Evolutionary conservation across 2,113 vertebrate genomes (phyloP).

Genomic region (Scolopax mira): DNA sequence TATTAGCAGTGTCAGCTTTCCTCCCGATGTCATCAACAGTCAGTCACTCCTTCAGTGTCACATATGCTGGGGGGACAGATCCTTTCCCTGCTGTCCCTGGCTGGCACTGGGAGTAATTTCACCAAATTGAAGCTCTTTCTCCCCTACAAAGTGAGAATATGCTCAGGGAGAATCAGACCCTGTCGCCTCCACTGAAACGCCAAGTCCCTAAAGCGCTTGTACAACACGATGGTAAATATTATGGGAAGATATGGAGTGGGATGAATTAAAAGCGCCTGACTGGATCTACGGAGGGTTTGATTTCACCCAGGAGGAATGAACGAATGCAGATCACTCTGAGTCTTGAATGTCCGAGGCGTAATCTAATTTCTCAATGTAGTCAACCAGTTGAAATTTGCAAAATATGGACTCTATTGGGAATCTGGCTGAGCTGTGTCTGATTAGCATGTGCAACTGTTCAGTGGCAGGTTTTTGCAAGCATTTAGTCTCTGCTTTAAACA

Average conservation of each 20-base stretch:
- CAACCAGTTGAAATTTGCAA: conserved; percentile 39
- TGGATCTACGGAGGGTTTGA: conserved; percentile 2
- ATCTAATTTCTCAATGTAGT: conserved; percentile 52
- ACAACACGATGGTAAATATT: neutral
- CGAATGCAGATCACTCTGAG: neutral
- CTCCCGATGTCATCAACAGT: neutral
- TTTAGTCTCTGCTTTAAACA: conserved; percentile 64
- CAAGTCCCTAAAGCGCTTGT: neutral
- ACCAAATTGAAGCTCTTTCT: neutral
- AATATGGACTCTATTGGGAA: conserved; percentile 45
- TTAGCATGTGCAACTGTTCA: conserved; percentile 58
- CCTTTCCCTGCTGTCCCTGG: neutral
- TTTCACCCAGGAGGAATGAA: conserved; percentile 26
- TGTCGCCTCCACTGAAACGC: neutral
- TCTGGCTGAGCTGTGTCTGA: conserved; percentile 41
- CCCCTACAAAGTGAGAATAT: accelerated
- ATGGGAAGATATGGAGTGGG: neutral
- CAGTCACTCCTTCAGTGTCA: neutral
- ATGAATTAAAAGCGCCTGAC: conserved; percentile 14
- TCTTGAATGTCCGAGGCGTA: conserved; percentile 27
- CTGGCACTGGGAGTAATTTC: neutral
- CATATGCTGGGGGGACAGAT: neutral
- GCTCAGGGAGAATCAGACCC: neutral
- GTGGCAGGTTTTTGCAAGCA: conserved; percentile 21
- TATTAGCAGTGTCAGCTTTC: neutral